A percentile compares a stretch with the other conserved stretches of the same genome.
Evolutionary conservation across 2,797 vertebrate species (phyloP).

Genomic region (Bradypodion pumilum): DNA sequence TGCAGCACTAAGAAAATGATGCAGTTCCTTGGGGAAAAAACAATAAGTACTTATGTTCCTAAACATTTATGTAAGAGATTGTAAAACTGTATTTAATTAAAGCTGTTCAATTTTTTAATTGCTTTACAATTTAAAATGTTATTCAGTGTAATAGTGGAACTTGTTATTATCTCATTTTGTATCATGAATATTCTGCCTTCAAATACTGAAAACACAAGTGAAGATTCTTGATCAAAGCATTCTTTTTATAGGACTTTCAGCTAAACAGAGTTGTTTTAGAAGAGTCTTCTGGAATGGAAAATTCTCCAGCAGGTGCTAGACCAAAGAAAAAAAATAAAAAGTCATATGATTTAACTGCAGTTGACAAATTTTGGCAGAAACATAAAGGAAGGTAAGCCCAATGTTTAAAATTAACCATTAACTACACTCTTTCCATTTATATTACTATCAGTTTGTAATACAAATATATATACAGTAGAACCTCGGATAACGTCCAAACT

Average conservation of each 20-base stretch:
- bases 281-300: slow-evolving; percentile 84
- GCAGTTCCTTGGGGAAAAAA: neutral
- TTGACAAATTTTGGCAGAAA: slow-evolving; percentile 97
- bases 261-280: slow-evolving; percentile 93
- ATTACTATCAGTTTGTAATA: slow-evolving; percentile 1
- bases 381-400: slow-evolving; percentile 95
- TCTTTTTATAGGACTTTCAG: slow-evolving; percentile 88
- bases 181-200: neutral
- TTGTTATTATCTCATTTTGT: neutral
- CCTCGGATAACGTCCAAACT: too few relatives aligned
- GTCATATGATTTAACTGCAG: slow-evolving; percentile 91
- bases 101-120: too few relatives aligned
- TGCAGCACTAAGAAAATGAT: neutral
- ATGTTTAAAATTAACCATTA: slow-evolving; percentile 14
- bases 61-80: neutral
- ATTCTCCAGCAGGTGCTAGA: slow-evolving; percentile 89
- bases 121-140: neutral
- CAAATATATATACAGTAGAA: too few relatives aligned
- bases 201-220: slow-evolving; percentile 18
- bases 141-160: neutral
- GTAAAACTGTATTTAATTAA: too few relatives aligned
- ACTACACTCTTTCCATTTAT: neutral
- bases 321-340: slow-evolving; percentile 96
- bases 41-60: neutral
- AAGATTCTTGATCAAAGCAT: slow-evolving; percentile 38